Conservation (phyloP, 1,140 invertebrate species). For the Pseudoatta argentina region DNA sequence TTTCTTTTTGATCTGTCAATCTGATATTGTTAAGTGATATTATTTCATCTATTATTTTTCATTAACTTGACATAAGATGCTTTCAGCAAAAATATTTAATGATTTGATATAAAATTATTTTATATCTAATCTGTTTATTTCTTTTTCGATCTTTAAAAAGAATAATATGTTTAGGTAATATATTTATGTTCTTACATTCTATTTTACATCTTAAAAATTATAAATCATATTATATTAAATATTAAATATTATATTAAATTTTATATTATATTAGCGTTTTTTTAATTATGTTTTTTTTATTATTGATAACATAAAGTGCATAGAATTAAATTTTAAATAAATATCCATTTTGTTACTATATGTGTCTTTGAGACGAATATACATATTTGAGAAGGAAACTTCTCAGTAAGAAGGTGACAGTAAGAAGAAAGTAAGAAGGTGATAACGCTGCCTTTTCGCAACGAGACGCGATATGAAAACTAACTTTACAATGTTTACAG, state of each 20-base stretch:
- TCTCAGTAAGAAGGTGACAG: neutral
- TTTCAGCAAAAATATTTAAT: neutral
- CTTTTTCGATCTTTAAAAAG: neutral
- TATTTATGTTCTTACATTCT: neutral
- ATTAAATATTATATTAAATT: neutral
- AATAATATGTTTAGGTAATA: slow-evolving; percentile 4
- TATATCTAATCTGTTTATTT: neutral
- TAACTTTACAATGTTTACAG: neutral
- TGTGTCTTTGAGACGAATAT: neutral
- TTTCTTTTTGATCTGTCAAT: neutral
- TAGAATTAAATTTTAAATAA: neutral
- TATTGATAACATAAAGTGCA: neutral
- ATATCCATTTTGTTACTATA: neutral
- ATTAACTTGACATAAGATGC: neutral
- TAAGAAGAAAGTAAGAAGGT: neutral
- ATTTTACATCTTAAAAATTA: neutral
- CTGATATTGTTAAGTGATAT: neutral
- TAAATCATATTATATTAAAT: neutral
- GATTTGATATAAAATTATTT: neutral
- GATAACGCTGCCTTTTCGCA: neutral
- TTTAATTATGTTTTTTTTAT: neutral
- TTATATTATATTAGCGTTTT: neutral
- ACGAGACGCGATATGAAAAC: slow-evolving; percentile 19
- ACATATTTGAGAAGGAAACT: neutral
- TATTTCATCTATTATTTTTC: neutral